A percentile compares a stretch with the other conserved stretches of the same genome.
These are phyloP conservation scores for mouse (Mus musculus) DNA, from an alignment of 2,113 vertebrate genomes.

Conservation along the genomic window DNA sequence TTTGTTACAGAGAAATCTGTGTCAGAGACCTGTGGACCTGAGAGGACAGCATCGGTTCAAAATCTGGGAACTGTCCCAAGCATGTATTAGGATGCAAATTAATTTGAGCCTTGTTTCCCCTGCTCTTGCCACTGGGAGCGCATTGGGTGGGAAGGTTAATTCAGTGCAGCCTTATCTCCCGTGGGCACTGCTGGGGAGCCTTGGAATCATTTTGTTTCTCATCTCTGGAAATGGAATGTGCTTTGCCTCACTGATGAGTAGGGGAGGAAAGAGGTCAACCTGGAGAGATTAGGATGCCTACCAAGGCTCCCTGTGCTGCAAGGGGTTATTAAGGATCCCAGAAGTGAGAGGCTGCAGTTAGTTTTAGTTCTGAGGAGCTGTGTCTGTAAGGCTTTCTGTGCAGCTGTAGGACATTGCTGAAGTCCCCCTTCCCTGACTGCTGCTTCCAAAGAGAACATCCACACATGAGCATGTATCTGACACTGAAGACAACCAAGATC, in stretches of 20 bases:
- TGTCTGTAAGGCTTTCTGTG: slow-evolving; percentile 53
- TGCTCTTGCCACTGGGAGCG: not conserved
- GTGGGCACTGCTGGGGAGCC: not conserved
- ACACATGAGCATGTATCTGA: not conserved
- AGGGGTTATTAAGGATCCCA: slow-evolving; percentile 60
- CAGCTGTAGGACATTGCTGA: slow-evolving; percentile 60
- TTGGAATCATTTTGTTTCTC: slow-evolving; percentile 40
- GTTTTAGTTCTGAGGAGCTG: slow-evolving; percentile 70
- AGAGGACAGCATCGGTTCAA: slow-evolving; percentile 21
- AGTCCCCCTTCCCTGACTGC: not conserved
- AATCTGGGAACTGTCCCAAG: slow-evolving; percentile 45
- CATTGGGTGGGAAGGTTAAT: slow-evolving; percentile 63
- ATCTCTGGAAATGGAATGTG: slow-evolving; percentile 63
- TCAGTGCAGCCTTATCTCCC: slow-evolving; percentile 46
- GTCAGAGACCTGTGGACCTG: not conserved
- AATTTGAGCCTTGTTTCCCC: slow-evolving; percentile 59
- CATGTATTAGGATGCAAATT: slow-evolving; percentile 55
- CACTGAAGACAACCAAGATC: not conserved
- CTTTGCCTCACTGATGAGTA: slow-evolving; percentile 71
- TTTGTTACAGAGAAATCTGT: slow-evolving; percentile 46
- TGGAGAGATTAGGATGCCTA: slow-evolving; percentile 59
- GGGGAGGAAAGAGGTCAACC: slow-evolving; percentile 64
- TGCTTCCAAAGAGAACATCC: not conserved
- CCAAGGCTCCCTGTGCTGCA: not conserved
- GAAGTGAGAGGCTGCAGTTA: slow-evolving; percentile 66